Evolutionary conservation across 2,888 invertebrate species (phyloP), one percentile per base, ranked within the genome.

Genomic region (Diarsia brunnea): DNA sequence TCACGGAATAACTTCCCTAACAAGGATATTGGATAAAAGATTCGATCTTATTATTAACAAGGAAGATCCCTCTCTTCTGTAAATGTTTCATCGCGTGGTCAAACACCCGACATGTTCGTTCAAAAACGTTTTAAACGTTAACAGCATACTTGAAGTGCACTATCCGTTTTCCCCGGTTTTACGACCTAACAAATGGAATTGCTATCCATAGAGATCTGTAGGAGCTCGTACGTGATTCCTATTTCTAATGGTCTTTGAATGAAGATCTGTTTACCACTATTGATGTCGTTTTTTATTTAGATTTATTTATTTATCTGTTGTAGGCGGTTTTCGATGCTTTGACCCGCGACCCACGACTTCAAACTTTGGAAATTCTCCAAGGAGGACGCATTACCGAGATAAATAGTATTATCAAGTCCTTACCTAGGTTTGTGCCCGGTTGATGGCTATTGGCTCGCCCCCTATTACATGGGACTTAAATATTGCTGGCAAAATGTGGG

Each of bases 161-260:
- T 71, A 82, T 69, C 69, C 60, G 38, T 71, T 81, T 66, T 60
- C 68, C 55, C 27, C 14, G 49, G 67, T 79, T 81, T 82, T 82
- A 82, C 75, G 75, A 82, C 61, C 61, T 61, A 24, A 66, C 85
- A 61, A 81, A 82, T 82, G 85, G 82, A 79, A 84, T 68, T 74
- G 70, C 75, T 64, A 67, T 45, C 69, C 53, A 55, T 27, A 64
- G 38, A 70, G 67, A 53, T 38, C 31, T 67, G 58, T 51, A 63
- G 66, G 66, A 47, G 21, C 12, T 60, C 16, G 74, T 61, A 82
- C 85, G 81, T 81, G 81, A 68, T 61, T 74, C 49, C 14, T n/a
- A 49, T 60, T 27, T 24, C 19, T 71, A 65, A 73, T 84, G 69
- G 21, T 51, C 27, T 31, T 4, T 19, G 43, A 79, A 53, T 79